Evolutionary conservation across 1,140 invertebrate genomes (phyloP).

Genomic region (Rhopalosiphum maidis): DNA sequence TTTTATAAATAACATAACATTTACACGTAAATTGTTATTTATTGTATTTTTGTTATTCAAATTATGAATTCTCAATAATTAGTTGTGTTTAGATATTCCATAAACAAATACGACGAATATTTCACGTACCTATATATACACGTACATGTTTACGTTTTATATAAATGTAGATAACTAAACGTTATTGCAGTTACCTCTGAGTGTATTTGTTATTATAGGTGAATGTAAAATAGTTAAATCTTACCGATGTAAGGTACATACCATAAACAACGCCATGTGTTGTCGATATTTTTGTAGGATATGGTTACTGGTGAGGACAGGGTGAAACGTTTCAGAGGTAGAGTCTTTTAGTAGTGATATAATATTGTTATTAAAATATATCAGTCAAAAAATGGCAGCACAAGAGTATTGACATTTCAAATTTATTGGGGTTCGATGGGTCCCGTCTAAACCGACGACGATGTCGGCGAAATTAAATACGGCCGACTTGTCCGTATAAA

Average conservation of each 20-base stretch:
- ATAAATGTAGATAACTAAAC: not conserved
- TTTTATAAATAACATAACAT: no score
- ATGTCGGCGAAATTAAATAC: not conserved
- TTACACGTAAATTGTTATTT: not conserved
- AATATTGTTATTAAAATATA: slow-evolving; percentile 18
- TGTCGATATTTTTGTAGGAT: not conserved
- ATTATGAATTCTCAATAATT: not conserved
- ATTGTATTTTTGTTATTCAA: not conserved
- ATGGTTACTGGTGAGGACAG: not conserved
- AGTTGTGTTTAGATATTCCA: not conserved
- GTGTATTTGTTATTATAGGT: no score
- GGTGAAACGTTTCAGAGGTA: not conserved
- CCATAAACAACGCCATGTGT: not conserved
- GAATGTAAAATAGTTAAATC: not conserved
- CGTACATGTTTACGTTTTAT: not conserved
- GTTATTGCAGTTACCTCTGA: not conserved
- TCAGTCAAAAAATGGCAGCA: not conserved
- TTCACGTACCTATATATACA: no score
- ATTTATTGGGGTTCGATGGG: not conserved
- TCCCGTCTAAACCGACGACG: not conserved
- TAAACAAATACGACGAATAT: not conserved
- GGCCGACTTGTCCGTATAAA: slow-evolving; percentile 34
- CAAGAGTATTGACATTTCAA: slow-evolving; percentile 22
- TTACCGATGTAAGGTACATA: not conserved
- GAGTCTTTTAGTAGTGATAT: not conserved